These are phyloP conservation scores for Pentalonia nigronervosa DNA, from an alignment of 1,140 invertebrate genomes.

Conservation along the genomic window DNA sequence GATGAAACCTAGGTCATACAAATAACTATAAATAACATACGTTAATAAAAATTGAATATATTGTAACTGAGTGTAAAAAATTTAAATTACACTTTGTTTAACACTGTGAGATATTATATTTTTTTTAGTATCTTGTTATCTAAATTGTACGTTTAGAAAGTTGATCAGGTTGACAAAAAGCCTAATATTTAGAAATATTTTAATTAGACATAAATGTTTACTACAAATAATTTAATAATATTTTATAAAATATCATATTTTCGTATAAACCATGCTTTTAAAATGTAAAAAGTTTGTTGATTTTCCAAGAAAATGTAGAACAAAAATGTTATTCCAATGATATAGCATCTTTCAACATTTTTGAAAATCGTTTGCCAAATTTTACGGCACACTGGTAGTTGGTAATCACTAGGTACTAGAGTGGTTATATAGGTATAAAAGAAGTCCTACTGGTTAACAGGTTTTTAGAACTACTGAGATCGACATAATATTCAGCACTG, in stretches of 20 bases:
- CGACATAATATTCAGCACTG: background rate
- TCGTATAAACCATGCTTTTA: background rate
- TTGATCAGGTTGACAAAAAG: background rate
- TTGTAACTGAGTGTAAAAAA: too few species aligned
- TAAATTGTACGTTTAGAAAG: background rate
- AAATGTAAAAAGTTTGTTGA: background rate
- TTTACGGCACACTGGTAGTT: background rate
- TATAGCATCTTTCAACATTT: background rate
- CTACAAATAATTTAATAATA: background rate
- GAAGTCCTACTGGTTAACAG: background rate
- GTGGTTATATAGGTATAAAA: background rate
- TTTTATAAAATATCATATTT: background rate
- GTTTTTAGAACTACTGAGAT: background rate
- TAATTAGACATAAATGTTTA: background rate
- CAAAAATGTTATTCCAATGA: background rate
- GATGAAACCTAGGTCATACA: too few species aligned
- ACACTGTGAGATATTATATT: background rate
- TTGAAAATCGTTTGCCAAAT: background rate
- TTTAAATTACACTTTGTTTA: too few species aligned
- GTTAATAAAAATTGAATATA: too few species aligned
- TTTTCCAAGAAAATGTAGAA: background rate
- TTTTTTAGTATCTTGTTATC: too few species aligned
- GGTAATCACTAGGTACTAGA: background rate
- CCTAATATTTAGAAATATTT: background rate
- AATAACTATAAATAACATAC: too few species aligned